phyloP scores from a whole-genome alignment of 2,888 invertebrate genomes.

The Philonicus albiceps region DNA sequence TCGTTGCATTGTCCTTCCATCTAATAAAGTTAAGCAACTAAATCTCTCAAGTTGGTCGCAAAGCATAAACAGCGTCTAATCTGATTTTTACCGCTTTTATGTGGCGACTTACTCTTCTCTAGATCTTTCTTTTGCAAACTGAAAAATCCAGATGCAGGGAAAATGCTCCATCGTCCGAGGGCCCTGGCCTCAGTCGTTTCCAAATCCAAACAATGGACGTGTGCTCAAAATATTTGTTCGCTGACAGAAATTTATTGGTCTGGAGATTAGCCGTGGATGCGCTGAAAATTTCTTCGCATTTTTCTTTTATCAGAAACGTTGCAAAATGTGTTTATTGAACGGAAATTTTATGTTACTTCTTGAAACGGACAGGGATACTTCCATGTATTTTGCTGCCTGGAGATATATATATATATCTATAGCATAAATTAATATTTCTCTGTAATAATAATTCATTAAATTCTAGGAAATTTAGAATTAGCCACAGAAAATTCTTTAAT shows the following conservation, averaged over 20 bases:
- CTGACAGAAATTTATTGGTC: conserved; percentile 53
- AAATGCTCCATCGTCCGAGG: conserved; percentile 47
- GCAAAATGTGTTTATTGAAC: not conserved
- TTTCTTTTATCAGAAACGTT: conserved; percentile 10
- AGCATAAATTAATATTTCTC: too few relatives aligned
- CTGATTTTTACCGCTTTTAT: conserved; percentile 39
- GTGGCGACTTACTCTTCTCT: conserved; percentile 17
- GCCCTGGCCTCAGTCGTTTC: conserved; percentile 48
- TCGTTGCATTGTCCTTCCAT: conserved; percentile 32
- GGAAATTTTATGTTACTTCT: not conserved
- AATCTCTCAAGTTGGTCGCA: conserved; percentile 31
- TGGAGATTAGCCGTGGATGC: conserved; percentile 47
- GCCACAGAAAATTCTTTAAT: too few relatives aligned
- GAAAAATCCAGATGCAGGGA: conserved; percentile 3
- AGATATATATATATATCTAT: too few relatives aligned
- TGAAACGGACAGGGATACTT: not conserved
- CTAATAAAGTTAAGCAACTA: conserved; percentile 33
- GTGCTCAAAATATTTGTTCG: conserved; percentile 52
- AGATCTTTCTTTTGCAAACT: conserved; percentile 11
- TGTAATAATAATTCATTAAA: too few relatives aligned
- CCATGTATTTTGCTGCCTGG: not conserved
- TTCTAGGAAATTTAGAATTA: too few relatives aligned
- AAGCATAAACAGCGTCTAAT: conserved; percentile 37
- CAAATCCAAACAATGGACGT: conserved; percentile 52
- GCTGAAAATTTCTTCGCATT: conserved; percentile 26